phyloP scores from a whole-genome alignment of 2,797 vertebrate genomes.

The Crocidura indochinensis region DNA sequence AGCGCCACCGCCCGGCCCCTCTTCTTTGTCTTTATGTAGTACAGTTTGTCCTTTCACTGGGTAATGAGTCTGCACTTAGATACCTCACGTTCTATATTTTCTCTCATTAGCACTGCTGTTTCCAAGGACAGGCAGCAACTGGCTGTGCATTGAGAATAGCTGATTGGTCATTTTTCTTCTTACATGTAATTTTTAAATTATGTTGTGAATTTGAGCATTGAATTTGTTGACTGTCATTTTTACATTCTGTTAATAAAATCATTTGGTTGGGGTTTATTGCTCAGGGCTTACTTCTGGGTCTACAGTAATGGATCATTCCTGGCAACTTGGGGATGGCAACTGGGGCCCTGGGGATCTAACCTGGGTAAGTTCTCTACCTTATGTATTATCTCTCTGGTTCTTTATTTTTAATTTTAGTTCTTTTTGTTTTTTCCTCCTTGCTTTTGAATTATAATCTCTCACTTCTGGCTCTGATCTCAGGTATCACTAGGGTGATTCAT shows the following conservation, averaged over 20 bases:
- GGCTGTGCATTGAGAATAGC: too few species aligned
- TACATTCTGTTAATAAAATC: not conserved
- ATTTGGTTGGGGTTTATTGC: too few species aligned
- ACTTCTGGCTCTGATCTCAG: too few species aligned
- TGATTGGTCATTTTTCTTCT: not conserved
- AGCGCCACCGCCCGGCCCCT: too few species aligned
- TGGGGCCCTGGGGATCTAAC: too few species aligned
- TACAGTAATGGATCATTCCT: too few species aligned
- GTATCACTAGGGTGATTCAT: too few species aligned
- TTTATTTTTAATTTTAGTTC: too few species aligned
- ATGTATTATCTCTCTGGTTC: not conserved
- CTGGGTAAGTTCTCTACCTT: too few species aligned
- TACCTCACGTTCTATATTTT: not conserved
- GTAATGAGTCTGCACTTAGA: constrained; percentile 16
- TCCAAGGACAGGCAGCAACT: not conserved
- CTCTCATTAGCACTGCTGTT: not conserved
- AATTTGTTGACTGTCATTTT: not conserved
- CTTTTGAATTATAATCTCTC: too few species aligned
- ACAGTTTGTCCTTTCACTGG: not conserved
- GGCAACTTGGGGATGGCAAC: too few species aligned
- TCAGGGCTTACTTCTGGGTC: too few species aligned
- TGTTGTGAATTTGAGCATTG: not conserved
- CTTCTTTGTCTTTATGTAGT: not conserved
- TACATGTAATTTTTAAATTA: not conserved
- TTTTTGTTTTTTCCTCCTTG: not conserved